phyloP scores from a whole-genome alignment of 2,888 invertebrate species.

The Caradrina clavipalpis region DNA sequence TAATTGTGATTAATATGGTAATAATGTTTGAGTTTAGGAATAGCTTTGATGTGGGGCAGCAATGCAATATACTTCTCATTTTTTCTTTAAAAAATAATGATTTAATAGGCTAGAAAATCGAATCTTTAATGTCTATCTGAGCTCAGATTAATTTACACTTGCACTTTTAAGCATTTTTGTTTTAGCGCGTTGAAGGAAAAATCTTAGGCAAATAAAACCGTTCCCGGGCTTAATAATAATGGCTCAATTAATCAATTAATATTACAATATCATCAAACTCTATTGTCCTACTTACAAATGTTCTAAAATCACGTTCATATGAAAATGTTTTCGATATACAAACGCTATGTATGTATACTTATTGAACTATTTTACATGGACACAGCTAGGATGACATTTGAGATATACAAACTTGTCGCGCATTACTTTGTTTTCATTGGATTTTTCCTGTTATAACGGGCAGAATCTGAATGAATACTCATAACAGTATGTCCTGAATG shows the following conservation, averaged over 20 bases:
- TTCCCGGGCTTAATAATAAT: conserved; percentile 61
- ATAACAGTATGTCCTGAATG: not conserved
- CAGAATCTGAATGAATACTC: not conserved
- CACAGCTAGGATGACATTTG: conserved; percentile 32
- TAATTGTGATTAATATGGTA: not conserved
- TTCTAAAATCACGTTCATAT: conserved; percentile 83
- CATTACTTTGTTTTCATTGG: not conserved
- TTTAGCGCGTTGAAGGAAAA: not conserved
- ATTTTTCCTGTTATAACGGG: not conserved
- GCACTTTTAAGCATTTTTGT: conserved; percentile 13
- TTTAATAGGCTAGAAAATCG: not conserved
- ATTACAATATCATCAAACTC: conserved; percentile 63
- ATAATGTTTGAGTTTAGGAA: not conserved
- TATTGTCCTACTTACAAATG: conserved; percentile 80
- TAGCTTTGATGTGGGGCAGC: not conserved
- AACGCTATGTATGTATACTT: conserved; percentile 86
- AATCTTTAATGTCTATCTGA: not conserved
- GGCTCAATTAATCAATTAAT: conserved; percentile 64
- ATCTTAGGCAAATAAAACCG: conserved; percentile 34
- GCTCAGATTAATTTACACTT: not conserved
- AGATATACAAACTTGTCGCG: not conserved
- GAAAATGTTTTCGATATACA: conserved; percentile 86
- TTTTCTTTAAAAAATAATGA: not conserved
- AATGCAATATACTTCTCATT: not conserved
- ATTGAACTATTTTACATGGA: conserved; percentile 72